Conservation (phyloP, 2,888 invertebrate genomes). For the Metalampra italica region DNA sequence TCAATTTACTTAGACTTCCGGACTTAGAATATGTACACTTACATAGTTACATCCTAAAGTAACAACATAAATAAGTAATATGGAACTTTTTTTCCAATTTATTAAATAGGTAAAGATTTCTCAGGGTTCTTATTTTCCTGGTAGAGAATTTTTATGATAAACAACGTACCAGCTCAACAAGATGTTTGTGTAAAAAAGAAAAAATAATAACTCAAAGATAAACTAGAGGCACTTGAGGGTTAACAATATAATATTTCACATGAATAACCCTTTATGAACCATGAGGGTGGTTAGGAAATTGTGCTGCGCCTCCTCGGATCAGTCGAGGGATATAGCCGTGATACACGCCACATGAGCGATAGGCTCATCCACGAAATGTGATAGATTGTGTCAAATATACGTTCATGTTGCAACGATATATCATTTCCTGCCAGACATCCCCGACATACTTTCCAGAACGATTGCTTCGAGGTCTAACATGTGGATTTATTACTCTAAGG, state of each 20-base stretch:
- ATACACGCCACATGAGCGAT: conserved; percentile 51
- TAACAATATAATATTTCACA: conserved; percentile 50
- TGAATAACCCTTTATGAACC: conserved; percentile 52
- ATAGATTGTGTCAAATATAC: conserved; percentile 8
- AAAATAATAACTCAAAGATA: background rate
- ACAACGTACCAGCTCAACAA: no score
- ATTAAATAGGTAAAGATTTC: no score
- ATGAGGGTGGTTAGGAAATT: conserved; percentile 36
- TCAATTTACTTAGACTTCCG: no score
- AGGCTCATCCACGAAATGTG: conserved; percentile 24
- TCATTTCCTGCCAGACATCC: background rate
- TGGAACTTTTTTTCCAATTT: no score
- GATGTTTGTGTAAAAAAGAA: no score
- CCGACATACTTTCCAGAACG: background rate
- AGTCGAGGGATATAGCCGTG: conserved; percentile 32
- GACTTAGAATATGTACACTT: no score
- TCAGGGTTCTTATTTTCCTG: no score
- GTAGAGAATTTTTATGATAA: no score
- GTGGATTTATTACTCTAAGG: no score
- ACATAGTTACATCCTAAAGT: no score
- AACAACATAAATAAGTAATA: background rate
- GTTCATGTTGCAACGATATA: conserved; percentile 2
- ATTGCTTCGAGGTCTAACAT: no score
- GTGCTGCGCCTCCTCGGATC: conserved; percentile 32
- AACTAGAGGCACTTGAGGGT: conserved; percentile 10